These are phyloP conservation scores for Cottus gobio DNA, from an alignment of 2,113 vertebrate species.

Conservation along the genomic window DNA sequence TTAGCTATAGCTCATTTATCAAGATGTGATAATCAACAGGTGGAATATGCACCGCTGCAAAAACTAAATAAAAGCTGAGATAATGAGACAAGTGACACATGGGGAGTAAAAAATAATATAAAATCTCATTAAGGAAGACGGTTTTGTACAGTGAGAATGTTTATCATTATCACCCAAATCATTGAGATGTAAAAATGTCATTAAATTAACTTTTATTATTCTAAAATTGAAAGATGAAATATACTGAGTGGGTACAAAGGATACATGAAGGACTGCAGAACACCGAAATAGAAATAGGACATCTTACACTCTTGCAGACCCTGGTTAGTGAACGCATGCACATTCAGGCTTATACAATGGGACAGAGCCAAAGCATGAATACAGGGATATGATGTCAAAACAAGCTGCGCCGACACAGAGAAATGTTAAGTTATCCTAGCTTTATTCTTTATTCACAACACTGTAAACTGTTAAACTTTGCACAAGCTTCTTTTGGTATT, in stretches of 20 bases:
- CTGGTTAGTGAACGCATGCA: background rate
- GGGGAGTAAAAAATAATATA: background rate
- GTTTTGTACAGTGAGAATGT: background rate
- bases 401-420: background rate
- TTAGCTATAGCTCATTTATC: background rate
- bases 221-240: background rate
- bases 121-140: background rate
- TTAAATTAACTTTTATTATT: background rate
- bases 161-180: background rate
- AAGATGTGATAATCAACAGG: background rate
- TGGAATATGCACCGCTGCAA: background rate
- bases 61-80: background rate
- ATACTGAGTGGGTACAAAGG: background rate
- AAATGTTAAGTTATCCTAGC: slow-evolving; percentile 6
- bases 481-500: slow-evolving; percentile 41
- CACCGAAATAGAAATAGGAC: slow-evolving; percentile 24
- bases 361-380: background rate
- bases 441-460: slow-evolving; percentile 77
- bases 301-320: slow-evolving; percentile 9
- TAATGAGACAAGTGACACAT: background rate
- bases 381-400: background rate
- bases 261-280: background rate
- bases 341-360: background rate
- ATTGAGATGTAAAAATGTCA: background rate
- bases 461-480: slow-evolving; percentile 34